Base-by-base conservation (phyloP, 2,113 vertebrate species). In the Candoia aspera region DNA sequence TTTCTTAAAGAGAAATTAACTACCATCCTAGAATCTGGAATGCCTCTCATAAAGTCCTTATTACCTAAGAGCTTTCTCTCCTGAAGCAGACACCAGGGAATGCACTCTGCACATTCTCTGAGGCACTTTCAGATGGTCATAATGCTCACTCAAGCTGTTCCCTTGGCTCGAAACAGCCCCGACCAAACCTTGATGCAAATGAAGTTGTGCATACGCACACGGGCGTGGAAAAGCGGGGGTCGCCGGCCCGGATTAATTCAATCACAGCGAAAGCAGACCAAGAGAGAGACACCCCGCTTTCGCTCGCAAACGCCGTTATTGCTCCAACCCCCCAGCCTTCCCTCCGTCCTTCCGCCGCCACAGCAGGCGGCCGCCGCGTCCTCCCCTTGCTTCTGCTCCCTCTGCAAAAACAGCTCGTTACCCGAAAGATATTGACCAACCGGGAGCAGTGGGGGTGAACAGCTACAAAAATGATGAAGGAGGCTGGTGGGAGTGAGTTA, bases 351-450 rank as follows among this genome's bases (percentile, higher is more conserved):
- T 26, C 54, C 3, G 19, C 29, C 42, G 42, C 87, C 46, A 33
- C 21, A 60, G n/a, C 57, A 84, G 57, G 87, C 87, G n/a, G n/a
- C 53, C 33, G 53, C 62, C 54, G 12, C 46, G 2, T 19, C 68
- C 17, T 23, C 37, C 33, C 21, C 68, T 21, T 33, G 24, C 59
- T 2, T 62, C 53, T 37, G 29, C 84, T 49, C 29, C 46, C 53
- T 57, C 15, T 62, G 89, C 92, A 83, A 87, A 84, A 68, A 64
- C 64, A 84, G 64, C 68, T 90, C 89, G 87, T 88, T 55, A 79
- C 89, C 89, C 54, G 64, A 84, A 87, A 93, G 92, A 87, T 54
- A 79, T 87, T 83, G 49, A 90, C 89, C 87, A 93, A 93, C 89
- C 90, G 88, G 91, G 89, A 92, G 87, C 58, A 64, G 46, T 37